A percentile compares a stretch with the other conserved stretches of the same genome.
Evolutionary conservation across 2,888 invertebrate species (phyloP).

Genomic region (Amblyjoppa proteus): DNA sequence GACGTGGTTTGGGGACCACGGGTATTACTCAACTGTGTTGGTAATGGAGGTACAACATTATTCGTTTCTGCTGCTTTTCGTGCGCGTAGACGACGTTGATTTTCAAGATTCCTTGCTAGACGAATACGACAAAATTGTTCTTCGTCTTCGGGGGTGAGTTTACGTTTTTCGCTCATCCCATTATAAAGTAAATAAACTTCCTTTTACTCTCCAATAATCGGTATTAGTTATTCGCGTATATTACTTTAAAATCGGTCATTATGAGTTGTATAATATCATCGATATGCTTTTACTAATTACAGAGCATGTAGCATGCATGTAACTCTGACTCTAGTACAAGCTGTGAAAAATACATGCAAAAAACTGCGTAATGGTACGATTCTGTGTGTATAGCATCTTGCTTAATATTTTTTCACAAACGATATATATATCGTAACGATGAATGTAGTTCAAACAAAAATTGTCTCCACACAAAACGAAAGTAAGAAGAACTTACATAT

Average conservation of each 20-base stretch:
- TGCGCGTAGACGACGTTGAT: constrained; percentile 4
- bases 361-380: not conserved
- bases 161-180: constrained; percentile 1
- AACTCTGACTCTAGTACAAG: not conserved
- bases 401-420: not conserved
- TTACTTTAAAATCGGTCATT: not conserved
- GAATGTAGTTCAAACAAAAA: not conserved
- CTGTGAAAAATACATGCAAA: not conserved
- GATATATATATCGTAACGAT: not conserved
- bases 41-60: not conserved
- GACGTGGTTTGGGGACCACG: not conserved
- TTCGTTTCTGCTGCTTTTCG: not conserved
- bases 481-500: not conserved
- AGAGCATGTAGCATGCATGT: not conserved
- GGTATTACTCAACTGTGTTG: not conserved
- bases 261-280: not conserved
- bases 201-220: not conserved
- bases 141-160: not conserved
- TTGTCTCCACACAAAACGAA: not conserved
- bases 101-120: not conserved
- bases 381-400: not conserved
- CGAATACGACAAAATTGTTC: constrained; percentile 2
- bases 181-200: not conserved
- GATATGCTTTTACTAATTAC: not conserved
- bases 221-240: not conserved